phyloP scores from a whole-genome alignment of 2,888 invertebrate genomes.

The Hetaerina titia region DNA sequence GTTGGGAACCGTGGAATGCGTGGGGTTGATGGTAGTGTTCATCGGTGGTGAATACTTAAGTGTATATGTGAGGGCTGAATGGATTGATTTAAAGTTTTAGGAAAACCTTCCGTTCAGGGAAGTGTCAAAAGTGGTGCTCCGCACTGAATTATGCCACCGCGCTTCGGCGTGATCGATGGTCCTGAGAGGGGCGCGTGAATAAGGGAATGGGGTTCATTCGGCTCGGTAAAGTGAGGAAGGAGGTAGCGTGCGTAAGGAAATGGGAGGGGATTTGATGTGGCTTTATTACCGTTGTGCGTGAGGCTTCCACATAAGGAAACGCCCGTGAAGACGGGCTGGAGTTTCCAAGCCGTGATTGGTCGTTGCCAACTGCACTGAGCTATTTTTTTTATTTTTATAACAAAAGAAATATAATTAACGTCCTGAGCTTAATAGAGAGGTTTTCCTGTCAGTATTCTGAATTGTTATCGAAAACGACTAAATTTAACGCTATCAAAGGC shows the following conservation, averaged over 20 bases:
- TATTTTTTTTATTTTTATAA: background rate
- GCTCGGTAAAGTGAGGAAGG: background rate
- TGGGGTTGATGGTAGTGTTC: background rate
- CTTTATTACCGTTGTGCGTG: background rate
- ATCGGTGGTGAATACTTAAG: background rate
- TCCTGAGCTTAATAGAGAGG: too few relatives aligned
- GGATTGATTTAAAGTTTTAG: slow-evolving; percentile 32
- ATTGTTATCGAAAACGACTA: too few relatives aligned
- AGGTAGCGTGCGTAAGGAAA: background rate
- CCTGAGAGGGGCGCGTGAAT: background rate
- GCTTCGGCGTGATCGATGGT: background rate
- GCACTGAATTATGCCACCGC: background rate
- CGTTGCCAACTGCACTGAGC: background rate
- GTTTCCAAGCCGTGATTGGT: background rate
- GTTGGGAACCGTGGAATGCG: background rate
- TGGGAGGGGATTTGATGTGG: background rate
- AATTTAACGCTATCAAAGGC: too few relatives aligned
- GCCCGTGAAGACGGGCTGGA: background rate
- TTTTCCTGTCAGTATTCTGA: too few relatives aligned
- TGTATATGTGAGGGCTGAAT: background rate
- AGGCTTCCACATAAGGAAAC: background rate
- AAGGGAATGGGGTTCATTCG: background rate
- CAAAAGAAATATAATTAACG: background rate
- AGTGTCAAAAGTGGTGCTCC: slow-evolving; percentile 18
- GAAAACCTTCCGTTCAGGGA: slow-evolving; percentile 9